Conservation (phyloP, 1,140 invertebrate species). For the Bursaphelenchus mucronatus region DNA sequence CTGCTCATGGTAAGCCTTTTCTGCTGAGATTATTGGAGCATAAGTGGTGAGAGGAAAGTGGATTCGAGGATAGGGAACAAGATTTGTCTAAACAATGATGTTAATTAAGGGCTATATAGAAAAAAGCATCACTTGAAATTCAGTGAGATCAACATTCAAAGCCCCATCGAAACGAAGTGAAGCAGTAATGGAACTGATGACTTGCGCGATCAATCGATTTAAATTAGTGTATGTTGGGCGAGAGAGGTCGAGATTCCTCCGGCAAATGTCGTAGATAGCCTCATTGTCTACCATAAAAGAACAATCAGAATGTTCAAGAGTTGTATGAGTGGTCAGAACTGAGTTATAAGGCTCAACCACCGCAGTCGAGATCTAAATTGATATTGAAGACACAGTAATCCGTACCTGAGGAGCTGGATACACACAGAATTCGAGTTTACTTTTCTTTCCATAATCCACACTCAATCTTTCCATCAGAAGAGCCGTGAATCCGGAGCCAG, state of each 20-base stretch:
- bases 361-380: slow-evolving; percentile 54
- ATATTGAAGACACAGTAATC: slow-evolving; percentile 68
- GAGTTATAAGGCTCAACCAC: slow-evolving; percentile 65
- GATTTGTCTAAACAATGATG: slow-evolving; percentile 61
- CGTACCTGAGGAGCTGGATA: slow-evolving; percentile 74
- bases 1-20: slow-evolving; percentile 73
- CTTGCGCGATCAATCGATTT: slow-evolving; percentile 47
- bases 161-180: slow-evolving; percentile 81
- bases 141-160: slow-evolving; percentile 79
- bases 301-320: slow-evolving; percentile 62
- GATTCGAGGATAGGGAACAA: slow-evolving; percentile 76
- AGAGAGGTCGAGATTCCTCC: slow-evolving; percentile 77
- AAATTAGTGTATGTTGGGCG: slow-evolving; percentile 75
- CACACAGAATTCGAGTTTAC: slow-evolving; percentile 71
- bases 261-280: slow-evolving; percentile 85
- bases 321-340: slow-evolving; percentile 69
- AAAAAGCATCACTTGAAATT: slow-evolving; percentile 68
- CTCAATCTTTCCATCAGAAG: slow-evolving; percentile 79
- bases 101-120: slow-evolving; percentile 20
- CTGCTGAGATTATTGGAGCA: slow-evolving; percentile 71
- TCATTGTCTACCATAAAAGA: slow-evolving; percentile 70
- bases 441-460: slow-evolving; percentile 80
- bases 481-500: slow-evolving; percentile 80
- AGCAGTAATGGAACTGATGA: slow-evolving; percentile 69
- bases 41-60: slow-evolving; percentile 60